Conservation (phyloP, 2,797 vertebrate species). For the Cryptoprocta ferox region DNA sequence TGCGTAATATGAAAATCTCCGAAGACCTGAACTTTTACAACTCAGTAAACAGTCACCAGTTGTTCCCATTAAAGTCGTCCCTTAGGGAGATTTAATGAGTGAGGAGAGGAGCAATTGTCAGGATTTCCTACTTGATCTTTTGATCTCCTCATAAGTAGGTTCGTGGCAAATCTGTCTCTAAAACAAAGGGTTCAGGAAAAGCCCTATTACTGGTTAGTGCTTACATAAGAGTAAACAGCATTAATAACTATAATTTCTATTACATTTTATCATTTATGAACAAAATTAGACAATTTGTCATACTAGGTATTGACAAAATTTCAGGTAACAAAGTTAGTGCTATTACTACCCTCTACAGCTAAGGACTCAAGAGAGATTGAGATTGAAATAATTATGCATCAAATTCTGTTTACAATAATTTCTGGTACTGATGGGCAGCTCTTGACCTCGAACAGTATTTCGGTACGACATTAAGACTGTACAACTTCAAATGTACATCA, state of each 20-base stretch:
- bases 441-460: not conserved
- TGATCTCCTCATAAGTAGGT: constrained; percentile 14
- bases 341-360: not conserved
- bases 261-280: not conserved
- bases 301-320: not conserved
- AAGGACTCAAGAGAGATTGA: not conserved
- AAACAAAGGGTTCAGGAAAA: not conserved
- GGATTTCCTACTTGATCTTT: constrained; percentile 23
- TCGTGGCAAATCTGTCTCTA: not conserved
- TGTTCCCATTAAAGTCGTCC: not conserved
- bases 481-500: not conserved
- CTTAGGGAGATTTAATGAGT: constrained; percentile 3
- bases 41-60: constrained; percentile 46
- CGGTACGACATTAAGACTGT: not conserved
- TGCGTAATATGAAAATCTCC: constrained; percentile 56
- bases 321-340: not conserved
- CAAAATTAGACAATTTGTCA: not conserved
- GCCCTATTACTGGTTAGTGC: not conserved
- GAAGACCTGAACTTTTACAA: constrained; percentile 67
- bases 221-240: not conserved
- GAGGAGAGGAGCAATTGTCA: not conserved
- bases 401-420: not conserved
- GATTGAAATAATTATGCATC: not conserved
- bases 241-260: not conserved
- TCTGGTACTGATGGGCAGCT: not conserved